phyloP scores from a whole-genome alignment of 2,113 vertebrate genomes.

The Orientallactaga bullata region DNA sequence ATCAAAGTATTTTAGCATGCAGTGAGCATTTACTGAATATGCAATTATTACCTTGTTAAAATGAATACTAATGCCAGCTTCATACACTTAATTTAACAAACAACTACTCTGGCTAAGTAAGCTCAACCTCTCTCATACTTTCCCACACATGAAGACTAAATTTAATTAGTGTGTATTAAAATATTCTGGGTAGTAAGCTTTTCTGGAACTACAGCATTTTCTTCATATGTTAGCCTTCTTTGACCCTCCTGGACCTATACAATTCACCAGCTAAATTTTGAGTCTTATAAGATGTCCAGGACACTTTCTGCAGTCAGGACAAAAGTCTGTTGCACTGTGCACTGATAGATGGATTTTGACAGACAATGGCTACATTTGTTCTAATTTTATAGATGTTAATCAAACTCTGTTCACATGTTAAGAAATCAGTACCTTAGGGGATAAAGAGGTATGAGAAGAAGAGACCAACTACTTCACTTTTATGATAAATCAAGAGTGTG shows the following conservation, averaged over 20 bases:
- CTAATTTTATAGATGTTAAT: background rate
- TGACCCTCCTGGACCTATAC: background rate
- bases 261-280: background rate
- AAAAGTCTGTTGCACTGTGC: background rate
- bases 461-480: background rate
- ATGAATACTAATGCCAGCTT: constrained; percentile 38
- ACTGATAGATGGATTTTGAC: constrained; percentile 21
- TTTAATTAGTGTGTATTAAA: constrained; percentile 36
- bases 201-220: background rate
- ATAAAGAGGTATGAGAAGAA: background rate
- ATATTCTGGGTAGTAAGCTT: constrained; percentile 60
- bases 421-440: background rate
- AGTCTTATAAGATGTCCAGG: background rate
- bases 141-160: constrained; percentile 49
- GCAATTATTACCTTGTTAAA: constrained; percentile 49
- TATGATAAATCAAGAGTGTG: rapidly evolving
- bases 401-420: background rate
- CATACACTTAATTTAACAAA: constrained; percentile 51
- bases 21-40: constrained; percentile 67
- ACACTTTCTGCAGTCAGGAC: background rate
- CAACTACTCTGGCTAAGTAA: constrained; percentile 47
- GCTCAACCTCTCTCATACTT: constrained; percentile 24
- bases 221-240: constrained; percentile 44
- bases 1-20: background rate
- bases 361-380: background rate